Evolutionary conservation across 2,113 vertebrate species (phyloP).

Genomic region (Tiliqua scincoides): DNA sequence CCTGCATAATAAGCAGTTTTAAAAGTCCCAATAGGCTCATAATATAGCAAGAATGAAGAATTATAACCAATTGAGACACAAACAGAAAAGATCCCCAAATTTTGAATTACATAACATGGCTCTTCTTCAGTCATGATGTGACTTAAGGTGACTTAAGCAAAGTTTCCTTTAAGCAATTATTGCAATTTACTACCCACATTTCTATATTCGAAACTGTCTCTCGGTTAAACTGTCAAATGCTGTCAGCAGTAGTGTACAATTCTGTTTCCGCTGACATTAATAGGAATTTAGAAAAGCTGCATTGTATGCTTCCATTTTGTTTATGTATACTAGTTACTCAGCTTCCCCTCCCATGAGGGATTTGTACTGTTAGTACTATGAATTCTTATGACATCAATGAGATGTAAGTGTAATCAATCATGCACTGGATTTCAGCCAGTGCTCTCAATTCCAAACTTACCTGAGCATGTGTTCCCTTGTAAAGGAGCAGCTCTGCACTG

Average conservation of each 20-base stretch:
- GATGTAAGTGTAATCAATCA: not conserved
- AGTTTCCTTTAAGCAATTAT: conserved; percentile 39
- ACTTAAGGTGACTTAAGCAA: too few species aligned
- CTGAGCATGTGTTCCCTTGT: not conserved
- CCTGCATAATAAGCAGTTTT: conserved; percentile 73
- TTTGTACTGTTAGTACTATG: too few species aligned
- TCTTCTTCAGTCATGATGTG: conserved; percentile 45
- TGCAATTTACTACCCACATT: conserved; percentile 28
- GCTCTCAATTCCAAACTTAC: not conserved
- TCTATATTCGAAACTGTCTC: conserved; percentile 3
- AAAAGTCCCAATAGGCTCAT: conserved; percentile 70
- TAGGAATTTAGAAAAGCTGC: not conserved
- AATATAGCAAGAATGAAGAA: conserved; percentile 68
- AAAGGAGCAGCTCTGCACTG: not conserved
- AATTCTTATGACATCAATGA: not conserved
- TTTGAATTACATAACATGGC: conserved; percentile 57
- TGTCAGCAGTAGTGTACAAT: not conserved
- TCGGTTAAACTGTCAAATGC: not conserved
- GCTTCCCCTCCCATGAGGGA: not conserved
- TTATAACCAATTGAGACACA: conserved; percentile 67
- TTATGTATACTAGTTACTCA: not conserved
- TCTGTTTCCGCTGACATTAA: conserved; percentile 1
- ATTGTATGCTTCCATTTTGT: fast-evolving
- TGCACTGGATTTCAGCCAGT: not conserved
- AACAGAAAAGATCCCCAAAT: conserved; percentile 64